Evolutionary conservation across 2,888 invertebrate genomes (phyloP).

Genomic region (Eristalinus sepulchralis): DNA sequence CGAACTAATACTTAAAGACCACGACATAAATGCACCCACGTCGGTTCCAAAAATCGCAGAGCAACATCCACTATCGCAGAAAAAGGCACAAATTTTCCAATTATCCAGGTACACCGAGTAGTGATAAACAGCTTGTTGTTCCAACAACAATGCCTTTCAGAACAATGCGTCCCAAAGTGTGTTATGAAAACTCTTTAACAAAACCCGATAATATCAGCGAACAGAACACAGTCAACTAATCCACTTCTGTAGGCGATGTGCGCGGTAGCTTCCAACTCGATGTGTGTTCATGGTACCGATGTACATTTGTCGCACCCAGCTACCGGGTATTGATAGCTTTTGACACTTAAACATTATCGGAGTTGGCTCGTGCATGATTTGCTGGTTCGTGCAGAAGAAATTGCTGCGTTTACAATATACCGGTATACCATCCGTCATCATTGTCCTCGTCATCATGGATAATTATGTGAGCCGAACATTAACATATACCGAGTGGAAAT

Average conservation of each 20-base stretch:
- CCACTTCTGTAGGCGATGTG: constrained; percentile 38
- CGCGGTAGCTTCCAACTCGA: constrained; percentile 50
- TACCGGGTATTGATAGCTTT: constrained; percentile 70
- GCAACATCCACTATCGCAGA: constrained; percentile 21
- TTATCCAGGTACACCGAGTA: constrained; percentile 60
- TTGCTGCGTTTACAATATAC: constrained; percentile 49
- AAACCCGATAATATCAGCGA: constrained; percentile 56
- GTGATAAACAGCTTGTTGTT: constrained; percentile 48
- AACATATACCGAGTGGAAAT: constrained; percentile 42
- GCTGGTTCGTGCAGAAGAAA: constrained; percentile 40
- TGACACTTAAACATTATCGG: constrained; percentile 59
- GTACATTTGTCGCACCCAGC: constrained; percentile 66
- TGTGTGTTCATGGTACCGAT: constrained; percentile 8
- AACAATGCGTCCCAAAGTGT: constrained; percentile 49
- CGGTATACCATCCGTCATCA: constrained; percentile 48
- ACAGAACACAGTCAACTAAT: constrained; percentile 48
- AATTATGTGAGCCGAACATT: constrained; percentile 47
- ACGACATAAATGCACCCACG: constrained; percentile 34
- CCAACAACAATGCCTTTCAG: constrained; percentile 29
- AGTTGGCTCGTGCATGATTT: constrained; percentile 44
- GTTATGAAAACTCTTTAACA: constrained; percentile 63
- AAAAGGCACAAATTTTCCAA: constrained; percentile 64
- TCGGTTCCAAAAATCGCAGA: constrained; percentile 28
- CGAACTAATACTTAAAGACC: constrained; percentile 59
- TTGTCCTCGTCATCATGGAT: constrained; percentile 35